These are phyloP conservation scores for Pitangus sulphuratus DNA, from an alignment of 2,797 vertebrate genomes.

Conservation along the genomic window DNA sequence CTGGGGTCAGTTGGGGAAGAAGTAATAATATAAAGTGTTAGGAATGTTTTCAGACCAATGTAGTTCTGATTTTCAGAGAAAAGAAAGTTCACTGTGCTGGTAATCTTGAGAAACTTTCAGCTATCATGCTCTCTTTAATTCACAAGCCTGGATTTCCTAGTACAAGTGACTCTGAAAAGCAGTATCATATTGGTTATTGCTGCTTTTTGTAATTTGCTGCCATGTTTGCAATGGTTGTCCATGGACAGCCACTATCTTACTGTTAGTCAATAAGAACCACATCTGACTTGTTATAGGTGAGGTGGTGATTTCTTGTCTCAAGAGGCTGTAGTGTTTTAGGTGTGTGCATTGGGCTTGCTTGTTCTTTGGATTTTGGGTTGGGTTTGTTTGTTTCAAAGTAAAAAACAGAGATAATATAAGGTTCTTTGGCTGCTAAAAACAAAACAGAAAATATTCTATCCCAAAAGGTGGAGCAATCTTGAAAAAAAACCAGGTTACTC, in stretches of 20 bases:
- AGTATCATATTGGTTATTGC: not conserved
- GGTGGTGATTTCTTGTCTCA: slow-evolving; percentile 21
- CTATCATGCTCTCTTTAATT: slow-evolving; percentile 12
- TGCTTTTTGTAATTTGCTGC: slow-evolving; percentile 40
- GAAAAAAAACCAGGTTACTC: slow-evolving; percentile 74
- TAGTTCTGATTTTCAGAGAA: slow-evolving; percentile 11
- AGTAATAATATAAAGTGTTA: not conserved
- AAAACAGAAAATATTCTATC: slow-evolving; percentile 78
- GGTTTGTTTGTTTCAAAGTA: not conserved
- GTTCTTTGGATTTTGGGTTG: not conserved
- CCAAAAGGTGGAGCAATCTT: slow-evolving; percentile 82
- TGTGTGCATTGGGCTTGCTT: not conserved
- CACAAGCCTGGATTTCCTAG: slow-evolving; percentile 7
- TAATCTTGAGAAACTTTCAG: slow-evolving; percentile 61
- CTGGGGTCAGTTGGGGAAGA: not conserved
- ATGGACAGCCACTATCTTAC: not conserved
- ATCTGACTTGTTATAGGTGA: not conserved
- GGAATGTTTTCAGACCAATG: not conserved
- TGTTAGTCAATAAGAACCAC: not conserved
- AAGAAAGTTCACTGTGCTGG: slow-evolving; percentile 26
- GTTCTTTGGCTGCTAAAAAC: slow-evolving; percentile 58
- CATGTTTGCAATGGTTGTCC: slow-evolving; percentile 23
- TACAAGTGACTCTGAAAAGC: slow-evolving; percentile 57
- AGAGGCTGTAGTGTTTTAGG: not conserved
- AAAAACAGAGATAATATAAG: not conserved